These are phyloP conservation scores for Samia ricini DNA, from an alignment of 1,140 invertebrate species.

Conservation along the genomic window DNA sequence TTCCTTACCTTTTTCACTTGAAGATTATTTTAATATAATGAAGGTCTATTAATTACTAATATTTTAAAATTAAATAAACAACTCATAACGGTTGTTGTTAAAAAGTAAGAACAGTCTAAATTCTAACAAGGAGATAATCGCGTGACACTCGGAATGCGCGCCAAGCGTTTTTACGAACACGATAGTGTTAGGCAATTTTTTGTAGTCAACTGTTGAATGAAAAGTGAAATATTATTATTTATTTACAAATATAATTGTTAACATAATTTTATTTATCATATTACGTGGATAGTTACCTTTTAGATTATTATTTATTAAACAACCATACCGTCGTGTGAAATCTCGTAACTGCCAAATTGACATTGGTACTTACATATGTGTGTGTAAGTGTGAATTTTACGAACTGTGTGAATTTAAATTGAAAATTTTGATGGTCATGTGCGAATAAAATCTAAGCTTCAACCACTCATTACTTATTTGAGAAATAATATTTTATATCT, in stretches of 20 bases:
- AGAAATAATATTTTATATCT: too few species aligned
- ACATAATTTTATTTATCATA: not conserved
- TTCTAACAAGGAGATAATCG: not conserved
- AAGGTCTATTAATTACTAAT: not conserved
- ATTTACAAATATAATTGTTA: not conserved
- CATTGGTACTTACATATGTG: too few species aligned
- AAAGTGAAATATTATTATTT: slow-evolving; percentile 14
- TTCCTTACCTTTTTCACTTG: not conserved
- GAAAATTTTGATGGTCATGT: too few species aligned
- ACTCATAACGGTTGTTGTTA: not conserved
- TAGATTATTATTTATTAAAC: not conserved
- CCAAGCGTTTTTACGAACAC: not conserved
- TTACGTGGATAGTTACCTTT: not conserved
- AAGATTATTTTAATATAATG: not conserved
- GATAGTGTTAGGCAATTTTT: slow-evolving; percentile 2
- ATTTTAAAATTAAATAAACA: not conserved
- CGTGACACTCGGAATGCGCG: slow-evolving; percentile 9
- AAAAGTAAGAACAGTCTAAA: not conserved
- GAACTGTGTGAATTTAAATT: too few species aligned
- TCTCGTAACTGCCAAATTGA: not conserved
- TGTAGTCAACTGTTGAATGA: slow-evolving; percentile 3
- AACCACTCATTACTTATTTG: too few species aligned
- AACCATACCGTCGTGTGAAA: not conserved
- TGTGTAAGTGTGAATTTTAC: too few species aligned
- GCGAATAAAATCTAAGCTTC: too few species aligned